These are phyloP conservation scores for Alloscopus bannaensis DNA, from an alignment of 2,888 invertebrate genomes.

Conservation along the genomic window DNA sequence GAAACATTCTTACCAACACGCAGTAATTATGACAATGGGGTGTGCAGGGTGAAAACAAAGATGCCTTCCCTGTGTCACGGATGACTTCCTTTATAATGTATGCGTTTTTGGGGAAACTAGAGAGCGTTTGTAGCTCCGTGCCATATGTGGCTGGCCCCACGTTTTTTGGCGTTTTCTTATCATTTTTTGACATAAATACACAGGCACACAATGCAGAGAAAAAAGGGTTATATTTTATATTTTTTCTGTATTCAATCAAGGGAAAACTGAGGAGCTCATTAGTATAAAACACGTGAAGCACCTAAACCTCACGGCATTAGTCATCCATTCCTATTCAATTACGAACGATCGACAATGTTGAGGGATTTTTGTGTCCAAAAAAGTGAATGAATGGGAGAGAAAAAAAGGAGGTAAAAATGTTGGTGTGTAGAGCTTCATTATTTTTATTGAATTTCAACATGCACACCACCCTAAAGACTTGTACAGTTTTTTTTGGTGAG, in stretches of 20 bases:
- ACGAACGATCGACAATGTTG: too few relatives aligned
- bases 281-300: too few relatives aligned
- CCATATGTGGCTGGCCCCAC: background rate
- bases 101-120: slow-evolving; percentile 3
- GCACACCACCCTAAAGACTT: slow-evolving; percentile 32
- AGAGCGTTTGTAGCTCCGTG: background rate
- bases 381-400: slow-evolving; percentile 26
- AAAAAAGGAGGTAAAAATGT: background rate
- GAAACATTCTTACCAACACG: background rate
- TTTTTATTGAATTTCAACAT: slow-evolving; percentile 36
- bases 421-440: slow-evolving; percentile 21
- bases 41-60: slow-evolving; percentile 1
- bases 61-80: too few relatives aligned
- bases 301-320: too few relatives aligned
- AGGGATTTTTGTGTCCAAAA: background rate
- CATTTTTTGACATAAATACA: too few relatives aligned
- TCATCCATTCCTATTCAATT: too few relatives aligned
- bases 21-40: background rate
- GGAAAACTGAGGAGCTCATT: too few relatives aligned
- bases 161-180: background rate
- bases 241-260: background rate
- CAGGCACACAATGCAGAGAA: too few relatives aligned
- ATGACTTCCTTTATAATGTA: slow-evolving; percentile 57
- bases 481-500: background rate
- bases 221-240: background rate